Evolutionary conservation across 2,113 vertebrate species (phyloP).

Genomic region (Aptenodytes forsteri): DNA sequence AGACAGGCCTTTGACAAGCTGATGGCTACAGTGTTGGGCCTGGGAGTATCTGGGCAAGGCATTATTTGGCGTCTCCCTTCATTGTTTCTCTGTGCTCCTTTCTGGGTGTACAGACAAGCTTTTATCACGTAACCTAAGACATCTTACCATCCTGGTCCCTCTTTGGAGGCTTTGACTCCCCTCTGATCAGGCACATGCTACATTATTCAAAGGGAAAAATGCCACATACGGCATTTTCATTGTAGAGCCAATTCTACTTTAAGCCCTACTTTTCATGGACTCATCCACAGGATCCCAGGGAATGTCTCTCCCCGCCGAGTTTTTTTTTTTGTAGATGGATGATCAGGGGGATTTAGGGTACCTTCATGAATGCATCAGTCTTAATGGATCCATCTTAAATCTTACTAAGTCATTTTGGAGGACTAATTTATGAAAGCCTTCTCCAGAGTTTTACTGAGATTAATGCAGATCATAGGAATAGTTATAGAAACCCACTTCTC

Average conservation of each 20-base stretch:
- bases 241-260: accelerated
- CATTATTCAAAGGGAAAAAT: background rate
- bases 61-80: background rate
- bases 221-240: background rate
- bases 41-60: background rate
- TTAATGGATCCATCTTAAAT: background rate
- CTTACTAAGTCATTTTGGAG: background rate
- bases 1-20: background rate
- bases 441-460: background rate
- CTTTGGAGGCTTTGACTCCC: background rate
- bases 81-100: background rate
- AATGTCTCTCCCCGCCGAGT: accelerated
- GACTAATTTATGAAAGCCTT: background rate
- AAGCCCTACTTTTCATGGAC: background rate
- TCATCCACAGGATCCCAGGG: background rate
- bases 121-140: background rate
- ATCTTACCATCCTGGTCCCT: background rate
- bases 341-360: background rate
- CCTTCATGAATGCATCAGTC: background rate
- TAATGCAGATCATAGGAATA: background rate
- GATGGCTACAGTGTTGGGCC: background rate
- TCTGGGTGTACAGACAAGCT: background rate
- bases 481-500: background rate
- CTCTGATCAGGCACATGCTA: background rate
- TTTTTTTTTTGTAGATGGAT: background rate